phyloP scores from a whole-genome alignment of 2,113 vertebrate species.

The Scatophagus argus region DNA sequence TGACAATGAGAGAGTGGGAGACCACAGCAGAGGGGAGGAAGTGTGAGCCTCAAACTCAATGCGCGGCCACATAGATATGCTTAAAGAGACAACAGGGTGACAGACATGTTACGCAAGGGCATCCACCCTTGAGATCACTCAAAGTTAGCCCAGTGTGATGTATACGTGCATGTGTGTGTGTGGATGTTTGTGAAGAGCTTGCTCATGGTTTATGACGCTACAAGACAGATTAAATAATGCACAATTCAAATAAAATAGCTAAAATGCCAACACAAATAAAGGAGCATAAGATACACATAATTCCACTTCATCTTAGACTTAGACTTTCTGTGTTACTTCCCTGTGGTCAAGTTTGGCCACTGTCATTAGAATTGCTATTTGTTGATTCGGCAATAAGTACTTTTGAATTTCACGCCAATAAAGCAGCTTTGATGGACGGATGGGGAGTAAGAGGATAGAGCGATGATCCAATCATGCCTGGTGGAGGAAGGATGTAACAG shows the following conservation, averaged over 20 bases:
- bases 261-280: too few species aligned
- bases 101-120: constrained; percentile 27
- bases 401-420: constrained; percentile 63
- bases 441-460: constrained; percentile 66
- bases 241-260: constrained; percentile 1
- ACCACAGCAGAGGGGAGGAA: constrained; percentile 23
- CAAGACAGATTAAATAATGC: neutral
- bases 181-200: neutral
- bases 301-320: too few species aligned
- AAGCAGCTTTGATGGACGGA: constrained; percentile 65
- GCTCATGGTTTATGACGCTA: neutral
- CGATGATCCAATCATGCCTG: constrained; percentile 68
- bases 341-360: constrained; percentile 6
- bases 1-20: constrained; percentile 19
- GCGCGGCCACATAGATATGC: constrained; percentile 17
- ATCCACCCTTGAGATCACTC: constrained; percentile 9
- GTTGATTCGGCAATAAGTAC: constrained; percentile 35
- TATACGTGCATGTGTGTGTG: neutral
- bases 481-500: constrained; percentile 54
- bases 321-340: neutral
- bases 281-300: too few species aligned
- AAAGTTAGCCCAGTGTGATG: neutral
- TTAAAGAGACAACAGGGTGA: constrained; percentile 33
- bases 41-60: constrained; percentile 22
- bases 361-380: constrained; percentile 23